These are phyloP conservation scores for Leucosticte australis DNA, from an alignment of 2,113 vertebrate species.

Conservation along the genomic window DNA sequence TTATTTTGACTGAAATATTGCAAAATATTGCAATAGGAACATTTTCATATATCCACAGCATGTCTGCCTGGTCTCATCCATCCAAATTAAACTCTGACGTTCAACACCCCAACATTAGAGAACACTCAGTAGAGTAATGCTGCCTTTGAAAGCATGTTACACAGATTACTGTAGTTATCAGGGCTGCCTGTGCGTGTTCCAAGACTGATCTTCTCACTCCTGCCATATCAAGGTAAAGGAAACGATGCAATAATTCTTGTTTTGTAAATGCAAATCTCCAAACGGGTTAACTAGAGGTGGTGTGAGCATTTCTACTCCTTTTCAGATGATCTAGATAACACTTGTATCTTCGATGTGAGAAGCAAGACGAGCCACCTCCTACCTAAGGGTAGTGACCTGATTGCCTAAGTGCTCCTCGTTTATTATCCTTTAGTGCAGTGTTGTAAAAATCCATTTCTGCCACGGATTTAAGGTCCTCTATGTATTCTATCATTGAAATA, in stretches of 20 bases:
- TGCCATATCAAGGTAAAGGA: not conserved
- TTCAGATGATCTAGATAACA: not conserved
- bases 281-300: not conserved
- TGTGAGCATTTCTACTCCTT: not conserved
- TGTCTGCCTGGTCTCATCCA: not conserved
- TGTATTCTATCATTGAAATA: not conserved
- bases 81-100: not conserved
- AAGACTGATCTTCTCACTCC: not conserved
- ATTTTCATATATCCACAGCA: not conserved
- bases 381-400: not conserved
- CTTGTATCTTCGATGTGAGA: not conserved
- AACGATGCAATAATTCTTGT: not conserved
- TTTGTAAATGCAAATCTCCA: not conserved
- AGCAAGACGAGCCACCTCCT: not conserved
- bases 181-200: not conserved
- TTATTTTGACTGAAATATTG: not conserved
- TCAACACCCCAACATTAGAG: not conserved
- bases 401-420: accelerated
- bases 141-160: not conserved
- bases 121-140: not conserved
- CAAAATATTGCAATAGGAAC: not conserved
- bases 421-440: not conserved
- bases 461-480: not conserved
- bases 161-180: not conserved
- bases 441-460: not conserved